phyloP scores from a whole-genome alignment of 1,140 invertebrate genomes.

The Saccostrea cuccullata region DNA sequence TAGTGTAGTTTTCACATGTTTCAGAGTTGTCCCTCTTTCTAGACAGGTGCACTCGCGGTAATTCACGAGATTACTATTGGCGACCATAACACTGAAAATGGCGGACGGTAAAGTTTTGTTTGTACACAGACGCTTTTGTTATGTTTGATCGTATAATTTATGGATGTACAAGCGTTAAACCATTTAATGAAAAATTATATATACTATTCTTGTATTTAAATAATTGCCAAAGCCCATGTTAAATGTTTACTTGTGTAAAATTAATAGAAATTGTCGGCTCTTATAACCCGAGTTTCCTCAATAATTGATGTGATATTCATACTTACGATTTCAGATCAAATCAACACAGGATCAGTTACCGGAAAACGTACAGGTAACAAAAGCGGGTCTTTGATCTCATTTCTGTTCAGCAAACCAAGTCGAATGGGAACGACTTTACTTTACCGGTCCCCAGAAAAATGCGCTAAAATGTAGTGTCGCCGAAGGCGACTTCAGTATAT shows the following conservation, averaged over 20 bases:
- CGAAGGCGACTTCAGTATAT: no score
- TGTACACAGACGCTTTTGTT: background rate
- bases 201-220: background rate
- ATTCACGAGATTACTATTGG: conserved; percentile 18
- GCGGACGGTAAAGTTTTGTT: conserved; percentile 54
- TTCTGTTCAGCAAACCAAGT: background rate
- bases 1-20: background rate
- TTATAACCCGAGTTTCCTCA: conserved; percentile 6
- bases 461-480: no score
- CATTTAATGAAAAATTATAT: background rate
- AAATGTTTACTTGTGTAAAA: background rate
- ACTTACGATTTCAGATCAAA: conserved; percentile 62
- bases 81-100: conserved; percentile 52
- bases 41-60: background rate
- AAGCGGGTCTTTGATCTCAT: background rate
- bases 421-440: no score
- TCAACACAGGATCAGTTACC: conserved; percentile 60
- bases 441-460: no score
- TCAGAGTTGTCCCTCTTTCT: conserved; percentile 1
- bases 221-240: background rate
- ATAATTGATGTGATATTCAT: background rate
- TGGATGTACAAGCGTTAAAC: background rate
- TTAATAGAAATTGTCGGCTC: background rate
- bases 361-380: conserved; percentile 70
- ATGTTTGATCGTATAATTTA: background rate